phyloP scores from a whole-genome alignment of 2,113 vertebrate genomes.

The Erythrocebus patas region DNA sequence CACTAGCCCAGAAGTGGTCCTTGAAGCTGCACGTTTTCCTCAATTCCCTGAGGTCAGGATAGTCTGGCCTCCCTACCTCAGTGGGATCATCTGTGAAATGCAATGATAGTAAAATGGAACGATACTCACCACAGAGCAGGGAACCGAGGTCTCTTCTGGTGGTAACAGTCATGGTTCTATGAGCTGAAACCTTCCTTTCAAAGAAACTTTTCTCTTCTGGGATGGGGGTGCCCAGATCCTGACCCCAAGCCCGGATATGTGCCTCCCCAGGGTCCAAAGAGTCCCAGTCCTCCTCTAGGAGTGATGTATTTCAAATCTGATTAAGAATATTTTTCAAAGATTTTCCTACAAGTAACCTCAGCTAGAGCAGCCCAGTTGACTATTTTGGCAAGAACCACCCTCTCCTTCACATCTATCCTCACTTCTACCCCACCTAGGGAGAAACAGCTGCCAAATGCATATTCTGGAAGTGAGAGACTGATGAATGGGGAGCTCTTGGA shows the following conservation, averaged over 20 bases:
- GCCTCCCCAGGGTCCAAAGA: too few species aligned
- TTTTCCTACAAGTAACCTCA: not conserved
- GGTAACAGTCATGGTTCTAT: not conserved
- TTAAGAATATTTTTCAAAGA: not conserved
- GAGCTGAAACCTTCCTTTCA: not conserved
- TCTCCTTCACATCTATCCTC: not conserved
- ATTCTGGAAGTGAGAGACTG: not conserved
- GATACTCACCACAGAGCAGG: not conserved
- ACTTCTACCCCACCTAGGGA: rapidly evolving
- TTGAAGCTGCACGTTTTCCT: conserved; percentile 34
- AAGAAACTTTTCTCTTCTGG: not conserved
- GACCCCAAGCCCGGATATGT: not conserved
- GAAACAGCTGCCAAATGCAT: not conserved
- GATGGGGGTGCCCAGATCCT: rapidly evolving
- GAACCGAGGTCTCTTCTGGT: not conserved
- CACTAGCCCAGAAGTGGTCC: not conserved
- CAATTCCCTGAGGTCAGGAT: not conserved
- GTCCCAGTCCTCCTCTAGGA: not conserved
- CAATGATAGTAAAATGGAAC: not conserved
- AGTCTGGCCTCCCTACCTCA: not conserved
- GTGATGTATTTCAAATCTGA: not conserved
- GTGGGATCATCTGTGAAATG: not conserved
- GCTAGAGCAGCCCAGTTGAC: not conserved
- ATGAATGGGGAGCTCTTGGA: rapidly evolving
- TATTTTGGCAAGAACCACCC: not conserved